A percentile compares a stretch with the other conserved stretches of the same genome.
Evolutionary conservation across 2,113 vertebrate genomes (phyloP).

Genomic region (Brachyistius frenatus): DNA sequence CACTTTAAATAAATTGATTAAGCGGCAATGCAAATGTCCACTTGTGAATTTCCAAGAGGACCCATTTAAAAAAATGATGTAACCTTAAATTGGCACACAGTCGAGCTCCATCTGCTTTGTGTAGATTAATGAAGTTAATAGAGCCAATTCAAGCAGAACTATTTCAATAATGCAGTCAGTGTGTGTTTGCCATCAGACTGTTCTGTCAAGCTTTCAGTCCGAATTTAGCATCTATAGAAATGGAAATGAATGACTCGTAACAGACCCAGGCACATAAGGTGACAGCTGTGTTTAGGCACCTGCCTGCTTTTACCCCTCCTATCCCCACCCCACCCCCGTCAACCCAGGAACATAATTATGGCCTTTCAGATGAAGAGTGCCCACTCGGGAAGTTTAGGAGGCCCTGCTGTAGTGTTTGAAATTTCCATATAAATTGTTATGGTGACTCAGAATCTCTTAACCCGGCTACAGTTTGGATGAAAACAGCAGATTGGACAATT

Average conservation of each 20-base stretch:
- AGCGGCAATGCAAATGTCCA: neutral
- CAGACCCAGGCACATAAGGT: slow-evolving; percentile 58
- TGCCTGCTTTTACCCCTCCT: slow-evolving; percentile 62
- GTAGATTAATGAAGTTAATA: slow-evolving; percentile 54
- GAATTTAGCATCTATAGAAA: slow-evolving; percentile 66
- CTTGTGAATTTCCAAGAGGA: neutral
- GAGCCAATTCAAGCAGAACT: slow-evolving; percentile 33
- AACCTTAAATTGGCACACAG: slow-evolving; percentile 12
- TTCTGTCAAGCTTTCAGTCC: slow-evolving; percentile 49
- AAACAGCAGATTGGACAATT: slow-evolving; percentile 63
- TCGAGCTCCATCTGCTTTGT: slow-evolving; percentile 43
- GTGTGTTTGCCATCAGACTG: slow-evolving; percentile 51
- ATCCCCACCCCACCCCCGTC: neutral
- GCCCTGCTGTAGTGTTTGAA: slow-evolving; percentile 51
- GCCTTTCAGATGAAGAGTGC: slow-evolving; percentile 73
- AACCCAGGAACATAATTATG: slow-evolving; percentile 63
- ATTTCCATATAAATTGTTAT: slow-evolving; percentile 75
- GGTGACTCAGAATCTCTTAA: slow-evolving; percentile 72
- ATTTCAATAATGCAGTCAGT: slow-evolving; percentile 30
- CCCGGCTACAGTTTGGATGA: slow-evolving; percentile 51
- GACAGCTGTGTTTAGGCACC: slow-evolving; percentile 82
- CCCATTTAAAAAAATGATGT: slow-evolving; percentile 16
- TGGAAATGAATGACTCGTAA: slow-evolving; percentile 71
- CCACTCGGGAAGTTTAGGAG: slow-evolving; percentile 72
- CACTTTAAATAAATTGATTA: too few relatives aligned